Conservation (phyloP, 53 echinoderm and acorn worm species). For the Stichopus horrens region DNA sequence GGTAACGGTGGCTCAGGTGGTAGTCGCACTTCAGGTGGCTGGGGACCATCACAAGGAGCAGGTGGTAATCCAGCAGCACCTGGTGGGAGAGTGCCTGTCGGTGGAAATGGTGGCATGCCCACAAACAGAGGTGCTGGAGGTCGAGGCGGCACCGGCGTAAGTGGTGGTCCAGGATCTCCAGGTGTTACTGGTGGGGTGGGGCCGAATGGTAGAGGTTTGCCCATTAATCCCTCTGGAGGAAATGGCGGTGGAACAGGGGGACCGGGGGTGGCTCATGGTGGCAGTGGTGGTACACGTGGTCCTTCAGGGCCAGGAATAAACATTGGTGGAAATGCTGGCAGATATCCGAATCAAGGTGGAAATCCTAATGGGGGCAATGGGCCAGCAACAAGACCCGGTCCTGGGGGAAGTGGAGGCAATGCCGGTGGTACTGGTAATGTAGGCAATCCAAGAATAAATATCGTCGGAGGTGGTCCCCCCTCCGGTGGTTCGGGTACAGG, state of each 20-base stretch:
- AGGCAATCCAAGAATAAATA: conserved; percentile 15
- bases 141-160: neutral
- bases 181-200: neutral
- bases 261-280: neutral
- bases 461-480: conserved; percentile 1
- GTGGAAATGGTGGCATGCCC: neutral
- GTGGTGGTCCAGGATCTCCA: neutral
- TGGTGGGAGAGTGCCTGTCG: neutral
- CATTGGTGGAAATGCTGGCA: neutral
- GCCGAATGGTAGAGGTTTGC: neutral
- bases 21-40: neutral
- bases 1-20: neutral
- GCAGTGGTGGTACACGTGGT: neutral
- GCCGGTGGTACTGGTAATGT: neutral
- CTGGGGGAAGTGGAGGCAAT: neutral
- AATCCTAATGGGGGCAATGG: conserved; percentile 9
- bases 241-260: neutral
- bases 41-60: neutral
- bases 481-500: neutral
- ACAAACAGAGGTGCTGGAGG: neutral
- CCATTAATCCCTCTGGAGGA: neutral
- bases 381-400: neutral
- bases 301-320: neutral
- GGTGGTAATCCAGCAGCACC: neutral
- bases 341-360: neutral